These are phyloP conservation scores for Alentia gelatinosa DNA, from an alignment of 2,888 invertebrate genomes.

Conservation along the genomic window DNA sequence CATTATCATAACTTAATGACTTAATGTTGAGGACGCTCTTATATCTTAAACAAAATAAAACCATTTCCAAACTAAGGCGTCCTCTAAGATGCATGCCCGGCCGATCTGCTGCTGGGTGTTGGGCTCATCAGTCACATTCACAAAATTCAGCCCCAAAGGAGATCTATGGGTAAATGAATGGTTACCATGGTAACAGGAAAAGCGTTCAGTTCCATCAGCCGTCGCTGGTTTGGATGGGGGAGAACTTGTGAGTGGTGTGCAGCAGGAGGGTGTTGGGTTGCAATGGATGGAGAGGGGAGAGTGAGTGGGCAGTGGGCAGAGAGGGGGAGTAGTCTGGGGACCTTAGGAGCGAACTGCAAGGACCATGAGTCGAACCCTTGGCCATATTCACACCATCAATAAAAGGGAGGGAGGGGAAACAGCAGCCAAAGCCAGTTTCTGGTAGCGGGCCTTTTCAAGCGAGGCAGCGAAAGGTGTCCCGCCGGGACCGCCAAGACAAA, in stretches of 20 bases:
- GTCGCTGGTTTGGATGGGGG: not conserved
- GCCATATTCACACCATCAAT: conserved; percentile 40
- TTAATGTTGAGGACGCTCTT: too few species aligned
- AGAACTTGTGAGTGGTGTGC: not conserved
- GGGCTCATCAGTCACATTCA: not conserved
- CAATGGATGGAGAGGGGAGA: not conserved
- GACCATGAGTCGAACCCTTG: not conserved
- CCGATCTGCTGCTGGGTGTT: not conserved
- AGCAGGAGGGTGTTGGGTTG: too few species aligned
- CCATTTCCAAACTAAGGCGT: too few species aligned
- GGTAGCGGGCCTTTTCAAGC: not conserved
- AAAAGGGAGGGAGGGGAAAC: not conserved
- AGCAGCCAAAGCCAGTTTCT: not conserved
- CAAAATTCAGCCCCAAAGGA: not conserved
- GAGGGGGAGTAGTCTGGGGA: not conserved
- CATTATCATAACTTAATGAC: too few species aligned
- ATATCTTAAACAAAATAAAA: too few species aligned
- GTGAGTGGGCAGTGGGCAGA: too few species aligned
- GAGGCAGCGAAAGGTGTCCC: not conserved
- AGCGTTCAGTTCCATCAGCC: not conserved
- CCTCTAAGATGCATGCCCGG: too few species aligned
- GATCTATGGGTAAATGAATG: not conserved
- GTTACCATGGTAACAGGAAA: not conserved
- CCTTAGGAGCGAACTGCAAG: not conserved
- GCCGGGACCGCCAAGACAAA: conserved; percentile 12